These are phyloP conservation scores for Physocephala rufipes DNA, from an alignment of 2,888 invertebrate species.

Conservation along the genomic window DNA sequence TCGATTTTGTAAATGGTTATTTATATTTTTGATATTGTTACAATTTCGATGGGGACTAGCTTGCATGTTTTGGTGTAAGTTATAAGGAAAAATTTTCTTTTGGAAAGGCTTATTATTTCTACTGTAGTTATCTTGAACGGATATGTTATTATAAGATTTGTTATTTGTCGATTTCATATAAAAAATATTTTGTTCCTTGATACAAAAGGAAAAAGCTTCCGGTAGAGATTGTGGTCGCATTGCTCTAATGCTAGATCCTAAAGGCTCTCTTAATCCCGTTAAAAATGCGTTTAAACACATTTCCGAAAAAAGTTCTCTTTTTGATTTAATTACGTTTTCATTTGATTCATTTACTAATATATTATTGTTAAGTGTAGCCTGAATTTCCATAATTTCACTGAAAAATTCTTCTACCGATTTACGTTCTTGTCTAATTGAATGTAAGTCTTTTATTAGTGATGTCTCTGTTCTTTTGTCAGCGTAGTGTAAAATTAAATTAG, in stretches of 20 bases:
- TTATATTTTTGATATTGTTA: too few species aligned
- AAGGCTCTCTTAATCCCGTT: too few species aligned
- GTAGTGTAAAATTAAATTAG: background rate
- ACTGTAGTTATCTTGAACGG: too few species aligned
- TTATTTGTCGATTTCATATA: too few species aligned
- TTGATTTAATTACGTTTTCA: slow-evolving; percentile 41
- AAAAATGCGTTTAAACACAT: slow-evolving; percentile 47
- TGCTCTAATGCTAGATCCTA: slow-evolving; percentile 46
- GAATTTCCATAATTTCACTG: slow-evolving; percentile 43
- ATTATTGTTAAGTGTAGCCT: slow-evolving; percentile 41
- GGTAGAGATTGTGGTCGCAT: slow-evolving; percentile 40
- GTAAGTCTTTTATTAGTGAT: background rate
- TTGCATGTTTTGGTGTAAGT: too few species aligned
- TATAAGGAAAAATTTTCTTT: too few species aligned
- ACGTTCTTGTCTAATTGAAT: slow-evolving; percentile 35
- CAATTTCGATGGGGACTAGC: too few species aligned
- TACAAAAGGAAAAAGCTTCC: too few species aligned
- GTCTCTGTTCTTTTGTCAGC: background rate
- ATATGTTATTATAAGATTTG: too few species aligned
- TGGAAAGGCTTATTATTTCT: too few species aligned
- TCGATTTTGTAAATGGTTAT: too few species aligned
- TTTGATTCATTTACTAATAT: slow-evolving; percentile 43
- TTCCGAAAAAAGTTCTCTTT: slow-evolving; percentile 42
- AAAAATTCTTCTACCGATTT: slow-evolving; percentile 43
- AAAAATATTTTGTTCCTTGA: too few species aligned